Base-by-base conservation (phyloP, 2,797 vertebrate genomes). In the Pseudochromis fuscus region DNA sequence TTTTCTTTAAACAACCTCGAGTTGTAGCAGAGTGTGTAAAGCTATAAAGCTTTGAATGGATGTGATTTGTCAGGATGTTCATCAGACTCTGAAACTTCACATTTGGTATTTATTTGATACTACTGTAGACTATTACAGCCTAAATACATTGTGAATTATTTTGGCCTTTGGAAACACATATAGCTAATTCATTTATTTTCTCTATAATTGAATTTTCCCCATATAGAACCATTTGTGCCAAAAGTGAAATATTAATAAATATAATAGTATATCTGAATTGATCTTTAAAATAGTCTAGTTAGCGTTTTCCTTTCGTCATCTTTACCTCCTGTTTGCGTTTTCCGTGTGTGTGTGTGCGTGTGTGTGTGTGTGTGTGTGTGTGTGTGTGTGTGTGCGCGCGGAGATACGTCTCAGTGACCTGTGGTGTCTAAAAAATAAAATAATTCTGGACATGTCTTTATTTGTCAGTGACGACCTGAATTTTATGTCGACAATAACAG, bases 1-100 rank as follows among this genome's bases (percentile, higher is more conserved):
- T 64, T 72, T 72, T 71, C n/a, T 71, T 65, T 56, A 48, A 64
- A 67, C 8, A 11, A 15, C 18, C 6, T 59, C 51, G 18, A 63
- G 55, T 50, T 44, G 16, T 35, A 7, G 0, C 2, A 44, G 33
- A 58, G n/a, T 5, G 19, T 27, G 18, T 8, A n/a, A 59, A 74
- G 30, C 13, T 42, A 23, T 11, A 24, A 58, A 63, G 1, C 7
- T 59, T 72, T 4, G 55, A 73, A 37, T 33, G 1, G 25, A 31
- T 44, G 1, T 2, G 45, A 7, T 71, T 45, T 21, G 4, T 61
- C 23, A 42, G 33, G 24, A 56, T 11, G 21, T 24, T 12, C 7
- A 6, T 4, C 2, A 3, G 10, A 38, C 57, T 19, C 7, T 44
- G 40, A 44, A 44, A 44, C 4, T 44, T n/a, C 10, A 44, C 40